Evolutionary conservation across 2,113 vertebrate genomes (phyloP).

Genomic region (Aegotheles bennettii): DNA sequence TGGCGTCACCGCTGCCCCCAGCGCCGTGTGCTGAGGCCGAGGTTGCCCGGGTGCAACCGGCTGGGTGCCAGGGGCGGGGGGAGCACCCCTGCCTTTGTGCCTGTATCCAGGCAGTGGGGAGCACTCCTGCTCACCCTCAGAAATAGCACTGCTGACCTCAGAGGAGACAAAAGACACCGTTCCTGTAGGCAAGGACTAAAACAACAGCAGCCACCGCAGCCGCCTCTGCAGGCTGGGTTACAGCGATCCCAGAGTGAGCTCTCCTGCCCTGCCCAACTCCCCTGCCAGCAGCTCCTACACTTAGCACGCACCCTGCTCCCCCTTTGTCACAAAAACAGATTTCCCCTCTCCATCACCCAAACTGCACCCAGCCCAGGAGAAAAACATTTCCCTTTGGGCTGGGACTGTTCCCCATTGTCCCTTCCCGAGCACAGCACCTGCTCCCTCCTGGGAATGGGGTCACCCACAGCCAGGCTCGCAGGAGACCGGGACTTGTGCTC

Average conservation of each 20-base stretch:
- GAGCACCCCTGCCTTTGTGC: neutral
- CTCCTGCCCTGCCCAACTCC: accelerated
- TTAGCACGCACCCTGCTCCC: neutral
- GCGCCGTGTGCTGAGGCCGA: accelerated
- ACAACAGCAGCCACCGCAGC: neutral
- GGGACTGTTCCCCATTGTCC: neutral
- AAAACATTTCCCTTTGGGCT: accelerated
- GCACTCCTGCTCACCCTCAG: neutral
- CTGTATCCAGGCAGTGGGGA: neutral
- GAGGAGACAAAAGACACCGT: neutral
- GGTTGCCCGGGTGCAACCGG: neutral
- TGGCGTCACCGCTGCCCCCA: accelerated
- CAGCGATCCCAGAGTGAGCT: neutral
- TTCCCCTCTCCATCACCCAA: neutral
- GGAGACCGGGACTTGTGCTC: neutral
- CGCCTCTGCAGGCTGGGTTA: neutral
- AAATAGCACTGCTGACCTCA: neutral
- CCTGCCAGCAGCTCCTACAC: accelerated
- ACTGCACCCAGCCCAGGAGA: neutral
- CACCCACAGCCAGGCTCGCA: neutral
- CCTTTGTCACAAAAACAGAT: neutral
- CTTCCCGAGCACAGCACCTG: neutral
- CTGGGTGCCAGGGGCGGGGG: neutral
- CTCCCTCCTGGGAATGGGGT: accelerated
- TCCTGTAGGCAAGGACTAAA: neutral